Base-by-base conservation (phyloP, 2,113 vertebrate genomes). In the Hypocryptadius cinnamomeus region DNA sequence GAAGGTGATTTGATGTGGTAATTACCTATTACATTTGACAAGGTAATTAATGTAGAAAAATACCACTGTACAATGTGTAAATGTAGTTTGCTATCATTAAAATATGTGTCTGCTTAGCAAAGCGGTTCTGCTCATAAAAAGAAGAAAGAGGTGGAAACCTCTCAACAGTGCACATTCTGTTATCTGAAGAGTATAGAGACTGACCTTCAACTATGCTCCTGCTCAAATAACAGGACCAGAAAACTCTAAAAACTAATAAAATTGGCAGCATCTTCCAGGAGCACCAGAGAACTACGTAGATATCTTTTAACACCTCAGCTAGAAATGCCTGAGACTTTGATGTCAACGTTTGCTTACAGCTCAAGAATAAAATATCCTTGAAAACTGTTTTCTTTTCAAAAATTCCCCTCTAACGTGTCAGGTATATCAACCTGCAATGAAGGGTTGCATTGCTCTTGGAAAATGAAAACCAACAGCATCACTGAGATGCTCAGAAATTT, bases 41-140 rank as follows among this genome's bases (percentile, higher is more conserved):
- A 96, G 95, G 97, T 97, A 97, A 98, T 98, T 98, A 98, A 98
- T 96, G 96, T 95, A 96, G 95, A 93, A 97, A 97, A 97, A 98
- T 97, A 97, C 96, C 95, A 92, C 95, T 90, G 92, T 96, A 97
- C 96, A 96, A 96, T 90, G 95, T 92, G 95, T 92, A 97, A 96
- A 96, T 97, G 97, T 90, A 96, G 95, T 89, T 95, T 94, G 91
- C 95, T 89, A 92, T 95, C 97, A 95, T 97, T 96, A 96, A 97
- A 97, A 93, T 93, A 89, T 65, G 90, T 68, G 93, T 91, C 96
- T 97, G 94, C 94, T 97, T 95, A 94, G 96, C 95, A 97, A 97
- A 95, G 42, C 91, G 87, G 79, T 95, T 97, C 65, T 54, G 37
- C 44, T 88, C 23, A 61, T 22, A 30, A 48, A 66, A 63, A 90